phyloP scores from a whole-genome alignment of 2,888 invertebrate genomes.

The Lycocerus yunnanus region DNA sequence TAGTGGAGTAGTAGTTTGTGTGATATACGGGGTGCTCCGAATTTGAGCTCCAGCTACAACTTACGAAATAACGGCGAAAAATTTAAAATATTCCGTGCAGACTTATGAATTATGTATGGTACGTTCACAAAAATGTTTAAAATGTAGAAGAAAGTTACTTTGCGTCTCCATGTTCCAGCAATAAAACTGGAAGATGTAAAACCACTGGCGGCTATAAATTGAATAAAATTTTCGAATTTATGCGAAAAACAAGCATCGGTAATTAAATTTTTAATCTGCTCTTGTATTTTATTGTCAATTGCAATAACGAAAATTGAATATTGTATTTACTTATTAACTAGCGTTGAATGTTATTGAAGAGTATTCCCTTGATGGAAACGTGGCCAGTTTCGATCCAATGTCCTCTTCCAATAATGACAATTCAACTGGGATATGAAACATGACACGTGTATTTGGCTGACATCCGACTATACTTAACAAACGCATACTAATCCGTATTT shows the following conservation, averaged over 20 bases:
- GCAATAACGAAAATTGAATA: neutral
- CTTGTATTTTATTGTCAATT: neutral
- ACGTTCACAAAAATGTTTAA: neutral
- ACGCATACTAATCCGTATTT: slow-evolving; percentile 23
- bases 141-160: neutral
- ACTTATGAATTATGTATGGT: neutral
- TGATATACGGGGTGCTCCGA: neutral
- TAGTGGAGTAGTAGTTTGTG: too few species aligned
- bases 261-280: neutral
- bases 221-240: neutral
- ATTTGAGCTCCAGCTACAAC: neutral
- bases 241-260: neutral
- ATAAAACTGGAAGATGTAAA: neutral
- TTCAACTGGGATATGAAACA: slow-evolving; percentile 36
- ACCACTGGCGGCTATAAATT: neutral
- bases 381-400: slow-evolving; percentile 37
- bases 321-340: neutral
- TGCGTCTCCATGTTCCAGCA: neutral
- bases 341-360: slow-evolving; percentile 40
- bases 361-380: slow-evolving; percentile 35
- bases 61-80: neutral
- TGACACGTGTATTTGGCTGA: slow-evolving; percentile 23
- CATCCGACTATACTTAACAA: slow-evolving; percentile 10
- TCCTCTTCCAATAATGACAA: slow-evolving; percentile 44
- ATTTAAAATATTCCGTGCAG: neutral